A percentile compares a stretch with the other conserved stretches of the same genome.
Conservation (phyloP, 2,888 invertebrate species). For the Synanthedon andrenaeformis region DNA sequence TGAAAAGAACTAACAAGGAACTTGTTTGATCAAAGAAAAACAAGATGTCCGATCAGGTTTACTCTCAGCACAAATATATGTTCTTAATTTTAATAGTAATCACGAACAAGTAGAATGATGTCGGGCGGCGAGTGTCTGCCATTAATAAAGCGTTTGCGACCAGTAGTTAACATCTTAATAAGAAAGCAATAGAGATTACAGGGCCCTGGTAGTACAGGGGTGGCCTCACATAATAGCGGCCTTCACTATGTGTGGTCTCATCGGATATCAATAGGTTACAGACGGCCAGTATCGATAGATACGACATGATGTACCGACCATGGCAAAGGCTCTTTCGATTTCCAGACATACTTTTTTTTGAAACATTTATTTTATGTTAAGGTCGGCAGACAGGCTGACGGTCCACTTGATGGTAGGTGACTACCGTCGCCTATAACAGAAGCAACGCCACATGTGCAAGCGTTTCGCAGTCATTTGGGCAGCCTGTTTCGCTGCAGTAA, state of each 20-base stretch:
- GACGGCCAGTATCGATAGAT: conserved; percentile 28
- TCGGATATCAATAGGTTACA: conserved; percentile 15
- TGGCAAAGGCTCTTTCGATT: background rate
- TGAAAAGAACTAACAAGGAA: background rate
- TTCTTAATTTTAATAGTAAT: conserved; percentile 18
- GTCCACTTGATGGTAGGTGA: too few relatives aligned
- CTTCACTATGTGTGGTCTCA: conserved; percentile 47
- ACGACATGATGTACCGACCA: conserved; percentile 8
- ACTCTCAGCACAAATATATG: conserved; percentile 1
- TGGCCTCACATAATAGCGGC: conserved; percentile 27
- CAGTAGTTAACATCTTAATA: conserved; percentile 65
- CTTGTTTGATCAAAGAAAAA: background rate
- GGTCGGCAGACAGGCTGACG: too few relatives aligned
- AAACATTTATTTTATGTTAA: too few relatives aligned
- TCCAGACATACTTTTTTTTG: too few relatives aligned
- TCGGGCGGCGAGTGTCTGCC: conserved; percentile 8
- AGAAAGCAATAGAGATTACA: conserved; percentile 58
- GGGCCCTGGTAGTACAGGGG: conserved; percentile 30
- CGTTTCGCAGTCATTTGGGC: too few relatives aligned
- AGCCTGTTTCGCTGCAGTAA: too few relatives aligned
- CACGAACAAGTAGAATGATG: conserved; percentile 10
- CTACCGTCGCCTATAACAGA: too few relatives aligned
- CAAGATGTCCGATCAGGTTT: conserved; percentile 1
- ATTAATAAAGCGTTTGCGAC: conserved; percentile 51
- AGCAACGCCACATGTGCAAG: too few relatives aligned